Evolutionary conservation across 2,113 vertebrate species (phyloP).

Genomic region (Larimichthys crocea): DNA sequence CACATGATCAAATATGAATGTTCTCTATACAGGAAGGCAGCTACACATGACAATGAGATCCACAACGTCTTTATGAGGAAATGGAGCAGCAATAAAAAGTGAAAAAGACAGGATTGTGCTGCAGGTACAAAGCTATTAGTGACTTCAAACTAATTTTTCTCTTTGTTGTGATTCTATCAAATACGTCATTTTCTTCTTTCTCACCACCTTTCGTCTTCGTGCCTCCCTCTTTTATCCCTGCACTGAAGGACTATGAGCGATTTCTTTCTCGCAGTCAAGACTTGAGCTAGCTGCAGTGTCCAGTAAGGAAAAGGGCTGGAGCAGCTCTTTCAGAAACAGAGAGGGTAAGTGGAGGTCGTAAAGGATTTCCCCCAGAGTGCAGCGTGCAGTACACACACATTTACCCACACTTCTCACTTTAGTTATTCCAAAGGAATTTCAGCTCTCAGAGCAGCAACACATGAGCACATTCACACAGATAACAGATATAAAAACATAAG

Average conservation of each 20-base stretch:
- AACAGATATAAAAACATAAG: constrained; percentile 5
- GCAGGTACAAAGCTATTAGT: constrained; percentile 78
- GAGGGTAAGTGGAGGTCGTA: constrained; percentile 77
- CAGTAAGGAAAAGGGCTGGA: constrained; percentile 90
- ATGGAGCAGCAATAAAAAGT: constrained; percentile 96
- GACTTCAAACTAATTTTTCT: not conserved
- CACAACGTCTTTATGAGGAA: constrained; percentile 92
- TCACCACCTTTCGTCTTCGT: not conserved
- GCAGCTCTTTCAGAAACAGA: constrained; percentile 88
- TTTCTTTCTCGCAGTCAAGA: constrained; percentile 88
- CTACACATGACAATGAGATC: constrained; percentile 91
- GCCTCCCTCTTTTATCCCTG: not conserved
- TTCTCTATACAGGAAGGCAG: constrained; percentile 85
- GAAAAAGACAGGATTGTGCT: constrained; percentile 91
- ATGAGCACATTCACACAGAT: not conserved
- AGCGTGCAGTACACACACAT: not conserved
- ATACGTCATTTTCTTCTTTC: not conserved
- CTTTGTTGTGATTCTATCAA: not conserved
- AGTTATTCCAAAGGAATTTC: not conserved
- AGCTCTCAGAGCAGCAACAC: not conserved
- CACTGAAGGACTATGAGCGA: constrained; percentile 86
- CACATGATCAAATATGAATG: constrained; percentile 11
- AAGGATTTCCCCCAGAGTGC: not conserved
- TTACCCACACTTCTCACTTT: not conserved
- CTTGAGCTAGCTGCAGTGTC: constrained; percentile 86